These are phyloP conservation scores for Melangyna quadrimaculata DNA, from an alignment of 2,888 invertebrate genomes.

Conservation along the genomic window DNA sequence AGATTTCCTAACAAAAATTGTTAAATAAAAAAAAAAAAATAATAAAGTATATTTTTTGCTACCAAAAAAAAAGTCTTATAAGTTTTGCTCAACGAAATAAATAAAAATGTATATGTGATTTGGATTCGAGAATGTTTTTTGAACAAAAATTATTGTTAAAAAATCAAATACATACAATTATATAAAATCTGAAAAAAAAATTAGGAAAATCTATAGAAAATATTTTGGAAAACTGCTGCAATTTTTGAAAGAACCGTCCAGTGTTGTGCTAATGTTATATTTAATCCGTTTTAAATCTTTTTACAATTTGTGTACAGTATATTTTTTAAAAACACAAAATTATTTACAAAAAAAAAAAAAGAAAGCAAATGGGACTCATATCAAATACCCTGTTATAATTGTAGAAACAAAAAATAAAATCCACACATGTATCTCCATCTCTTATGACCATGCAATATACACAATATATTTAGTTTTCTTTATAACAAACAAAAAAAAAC, in stretches of 20 bases:
- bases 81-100: constrained; percentile 61
- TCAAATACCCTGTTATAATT: constrained; percentile 30
- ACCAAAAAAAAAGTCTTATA: constrained; percentile 11
- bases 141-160: constrained; percentile 31
- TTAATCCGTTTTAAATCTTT: constrained; percentile 23
- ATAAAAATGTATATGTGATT: constrained; percentile 47
- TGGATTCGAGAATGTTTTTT: constrained; percentile 20
- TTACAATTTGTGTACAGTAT: constrained; percentile 10
- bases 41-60: constrained; percentile 61
- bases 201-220: constrained; percentile 68
- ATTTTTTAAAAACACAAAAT: background rate
- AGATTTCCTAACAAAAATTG: constrained; percentile 53
- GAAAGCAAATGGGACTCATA: constrained; percentile 42
- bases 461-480: constrained; percentile 10
- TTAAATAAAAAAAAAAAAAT: constrained; percentile 17
- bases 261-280: constrained; percentile 49
- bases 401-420: constrained; percentile 2
- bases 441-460: constrained; percentile 27
- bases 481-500: background rate
- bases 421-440: constrained; percentile 57
- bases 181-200: constrained; percentile 17
- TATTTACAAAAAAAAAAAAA: constrained; percentile 30
- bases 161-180: constrained; percentile 25
- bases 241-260: constrained; percentile 62
- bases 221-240: constrained; percentile 52